A percentile compares a stretch with the other conserved stretches of the same genome.
Conservation (phyloP, 2,888 invertebrate species). For the Eumerus sabulonum region DNA sequence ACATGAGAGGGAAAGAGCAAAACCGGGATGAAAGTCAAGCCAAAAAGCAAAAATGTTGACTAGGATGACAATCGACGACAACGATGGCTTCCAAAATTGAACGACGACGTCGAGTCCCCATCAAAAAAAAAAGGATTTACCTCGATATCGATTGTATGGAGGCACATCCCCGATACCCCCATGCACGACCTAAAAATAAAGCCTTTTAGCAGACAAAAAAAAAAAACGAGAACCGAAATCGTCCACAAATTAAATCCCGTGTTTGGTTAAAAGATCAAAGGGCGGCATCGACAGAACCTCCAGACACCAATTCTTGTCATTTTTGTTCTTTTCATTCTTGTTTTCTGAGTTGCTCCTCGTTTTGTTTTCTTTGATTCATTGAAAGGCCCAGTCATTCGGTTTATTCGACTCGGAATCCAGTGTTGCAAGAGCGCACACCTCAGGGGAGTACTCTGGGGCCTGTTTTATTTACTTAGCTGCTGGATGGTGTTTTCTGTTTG, state of each 20-base stretch:
- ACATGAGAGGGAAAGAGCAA: conserved; percentile 17
- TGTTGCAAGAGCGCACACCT: conserved; percentile 45
- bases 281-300: conserved; percentile 45
- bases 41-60: conserved; percentile 38
- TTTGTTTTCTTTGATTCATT: conserved; percentile 53
- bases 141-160: conserved; percentile 60
- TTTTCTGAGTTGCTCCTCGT: too few species aligned
- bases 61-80: conserved; percentile 62
- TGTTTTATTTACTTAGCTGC: conserved; percentile 40
- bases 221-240: conserved; percentile 26
- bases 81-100: conserved; percentile 30
- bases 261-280: conserved; percentile 69
- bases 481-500: conserved; percentile 37
- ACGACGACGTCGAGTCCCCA: not conserved
- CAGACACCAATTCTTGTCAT: conserved; percentile 54
- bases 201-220: conserved; percentile 31
- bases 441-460: conserved; percentile 26
- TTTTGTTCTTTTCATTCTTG: too few species aligned
- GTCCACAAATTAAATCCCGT: conserved; percentile 67
- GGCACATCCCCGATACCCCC: conserved; percentile 1
- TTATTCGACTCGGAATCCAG: conserved; percentile 42
- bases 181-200: conserved; percentile 58
- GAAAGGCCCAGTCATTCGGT: conserved; percentile 40
- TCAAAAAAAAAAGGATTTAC: conserved; percentile 39
- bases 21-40: conserved; percentile 3